phyloP scores from a whole-genome alignment of 1,140 invertebrate genomes.

The Maniola jurtina region DNA sequence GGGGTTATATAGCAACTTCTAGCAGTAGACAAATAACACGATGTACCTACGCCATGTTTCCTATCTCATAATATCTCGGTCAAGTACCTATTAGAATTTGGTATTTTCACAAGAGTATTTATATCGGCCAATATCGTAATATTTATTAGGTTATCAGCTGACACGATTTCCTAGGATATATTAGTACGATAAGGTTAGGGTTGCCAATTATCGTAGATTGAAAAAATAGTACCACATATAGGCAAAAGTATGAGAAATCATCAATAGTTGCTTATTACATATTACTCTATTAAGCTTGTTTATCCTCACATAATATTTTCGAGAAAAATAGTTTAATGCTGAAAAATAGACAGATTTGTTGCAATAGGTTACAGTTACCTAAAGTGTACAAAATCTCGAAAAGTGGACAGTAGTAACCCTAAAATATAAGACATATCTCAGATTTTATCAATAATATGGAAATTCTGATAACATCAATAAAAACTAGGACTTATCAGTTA shows the following conservation, averaged over 20 bases:
- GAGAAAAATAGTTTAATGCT: too few species aligned
- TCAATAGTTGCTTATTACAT: too few species aligned
- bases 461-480: constrained; percentile 2
- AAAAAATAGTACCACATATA: neutral
- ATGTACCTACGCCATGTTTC: neutral
- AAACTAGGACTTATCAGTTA: neutral
- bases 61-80: constrained; percentile 22
- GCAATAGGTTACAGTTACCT: neutral
- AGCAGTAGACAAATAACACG: neutral
- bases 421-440: neutral
- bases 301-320: too few species aligned
- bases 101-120: constrained; percentile 35
- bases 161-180: constrained; percentile 32
- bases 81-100: constrained; percentile 33
- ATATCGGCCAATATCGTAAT: constrained; percentile 29
- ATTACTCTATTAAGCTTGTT: too few species aligned
- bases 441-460: neutral
- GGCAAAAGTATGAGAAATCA: too few species aligned
- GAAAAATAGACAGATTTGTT: too few species aligned
- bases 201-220: neutral
- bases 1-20: neutral
- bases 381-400: neutral
- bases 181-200: constrained; percentile 14
- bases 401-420: neutral
- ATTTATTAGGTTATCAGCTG: constrained; percentile 35